phyloP scores from a whole-genome alignment of 2,797 vertebrate genomes.

The Mormyrus hasselquistii region DNA sequence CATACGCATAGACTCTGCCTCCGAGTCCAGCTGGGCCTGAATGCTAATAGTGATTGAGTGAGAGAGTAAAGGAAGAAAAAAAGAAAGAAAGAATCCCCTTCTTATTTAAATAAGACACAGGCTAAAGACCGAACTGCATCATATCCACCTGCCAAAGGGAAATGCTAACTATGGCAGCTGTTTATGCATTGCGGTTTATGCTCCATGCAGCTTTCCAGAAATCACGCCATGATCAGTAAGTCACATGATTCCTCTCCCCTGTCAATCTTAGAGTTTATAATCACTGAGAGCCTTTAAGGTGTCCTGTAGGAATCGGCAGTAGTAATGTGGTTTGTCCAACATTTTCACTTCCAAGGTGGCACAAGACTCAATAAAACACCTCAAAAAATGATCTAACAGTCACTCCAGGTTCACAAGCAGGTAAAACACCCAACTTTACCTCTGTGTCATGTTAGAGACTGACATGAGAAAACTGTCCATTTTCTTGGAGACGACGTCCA shows the following conservation, averaged over 20 bases:
- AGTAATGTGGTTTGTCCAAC: neutral
- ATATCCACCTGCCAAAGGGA: neutral
- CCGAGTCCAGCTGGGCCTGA: slow-evolving; percentile 79
- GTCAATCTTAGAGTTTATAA: neutral
- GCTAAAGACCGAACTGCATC: neutral
- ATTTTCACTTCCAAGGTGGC: neutral
- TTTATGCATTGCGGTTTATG: neutral
- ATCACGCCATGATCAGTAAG: neutral
- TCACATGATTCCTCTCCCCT: neutral
- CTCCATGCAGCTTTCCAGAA: neutral
- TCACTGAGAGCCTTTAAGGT: neutral
- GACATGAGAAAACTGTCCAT: slow-evolving; percentile 84
- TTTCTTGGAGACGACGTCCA: slow-evolving; percentile 85
- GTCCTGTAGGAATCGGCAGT: neutral
- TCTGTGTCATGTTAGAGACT: slow-evolving; percentile 78
- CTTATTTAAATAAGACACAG: neutral
- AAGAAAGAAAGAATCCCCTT: slow-evolving; percentile 7
- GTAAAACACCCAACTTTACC: slow-evolving; percentile 54
- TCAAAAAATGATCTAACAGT: neutral
- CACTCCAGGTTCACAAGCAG: neutral
- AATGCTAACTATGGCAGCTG: neutral
- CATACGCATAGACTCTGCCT: slow-evolving; percentile 81
- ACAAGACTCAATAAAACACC: neutral
- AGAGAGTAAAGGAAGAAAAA: neutral
- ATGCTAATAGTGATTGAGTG: slow-evolving; percentile 57